Evolutionary conservation across 2,113 vertebrate genomes (phyloP), one percentile per base, ranked within the genome.

Genomic region (Catharus bicknelli): DNA sequence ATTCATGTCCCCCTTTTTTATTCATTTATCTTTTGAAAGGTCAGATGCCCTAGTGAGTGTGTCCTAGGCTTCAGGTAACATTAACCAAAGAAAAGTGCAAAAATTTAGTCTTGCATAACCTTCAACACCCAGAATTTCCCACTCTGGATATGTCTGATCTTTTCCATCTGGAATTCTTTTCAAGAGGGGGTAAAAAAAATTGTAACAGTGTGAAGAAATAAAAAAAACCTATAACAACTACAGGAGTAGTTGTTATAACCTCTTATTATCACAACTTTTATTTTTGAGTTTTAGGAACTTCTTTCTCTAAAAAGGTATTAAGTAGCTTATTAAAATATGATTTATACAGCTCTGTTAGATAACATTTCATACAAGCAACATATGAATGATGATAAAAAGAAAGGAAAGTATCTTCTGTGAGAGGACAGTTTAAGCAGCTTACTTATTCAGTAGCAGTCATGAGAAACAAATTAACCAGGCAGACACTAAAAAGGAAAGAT

Each of bases 381-480:
- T 45, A 59, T 32, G 22, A 72, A 47, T 42, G 13, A 45, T 69
- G 87, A 43, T 25, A 26, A 22, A 40, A 61, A 20, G 29, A 92
- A 58, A 69, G 17, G 30, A 77, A 64, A 79, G 66, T 59, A 64
- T 34, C 9, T 83, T 9, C 45, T 76, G 32, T 59, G 8, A 91
- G 58, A 94, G 89, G 25, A 10, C 66, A 84, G 21, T 88, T 95
- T 57, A 82, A 93, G 43, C 58, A 95, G 82, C 21, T 55, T 53
- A 47, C 45, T 72, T 78, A 47, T 62, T 80, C 79, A 54, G 18
- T 62, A 90, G 5, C 20, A 83, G 57, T 82, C 57, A 61, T 83
- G 45, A 83, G 54, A 91, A 94, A 92, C 20, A 69, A 68, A 95
- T 90, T 88, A 84, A 81, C 23, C 8, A 95, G 21, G 20, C 26